Percentiles rank a stretch among this genome's conserved stretches.
phyloP scores from a whole-genome alignment of 2,113 vertebrate genomes.

The Collichthys lucidus region DNA sequence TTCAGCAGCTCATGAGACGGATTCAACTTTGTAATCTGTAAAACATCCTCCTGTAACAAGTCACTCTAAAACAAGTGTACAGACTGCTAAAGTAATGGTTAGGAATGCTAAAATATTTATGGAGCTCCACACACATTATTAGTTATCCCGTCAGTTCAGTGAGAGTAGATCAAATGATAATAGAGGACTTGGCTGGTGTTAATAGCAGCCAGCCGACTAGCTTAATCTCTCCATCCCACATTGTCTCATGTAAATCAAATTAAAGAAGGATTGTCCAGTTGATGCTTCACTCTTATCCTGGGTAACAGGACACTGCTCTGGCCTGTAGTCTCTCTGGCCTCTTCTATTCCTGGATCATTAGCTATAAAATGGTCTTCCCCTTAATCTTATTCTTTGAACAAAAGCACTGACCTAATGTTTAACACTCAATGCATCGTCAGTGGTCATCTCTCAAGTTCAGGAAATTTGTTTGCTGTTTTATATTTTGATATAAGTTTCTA shows the following conservation, averaged over 20 bases:
- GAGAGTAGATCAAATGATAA: slow-evolving; percentile 52
- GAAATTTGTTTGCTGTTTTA: neutral
- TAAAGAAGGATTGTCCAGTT: slow-evolving; percentile 63
- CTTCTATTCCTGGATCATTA: slow-evolving; percentile 66
- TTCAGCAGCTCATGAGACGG: neutral
- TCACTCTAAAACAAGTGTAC: neutral
- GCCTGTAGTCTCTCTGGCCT: slow-evolving; percentile 16
- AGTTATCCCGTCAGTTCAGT: slow-evolving; percentile 2
- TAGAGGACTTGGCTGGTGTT: slow-evolving; percentile 58
- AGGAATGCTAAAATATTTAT: slow-evolving; percentile 12
- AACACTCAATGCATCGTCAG: neutral
- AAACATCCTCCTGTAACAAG: neutral
- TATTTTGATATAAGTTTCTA: neutral
- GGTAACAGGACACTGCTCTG: slow-evolving; percentile 56
- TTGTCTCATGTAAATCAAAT: slow-evolving; percentile 68
- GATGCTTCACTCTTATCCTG: slow-evolving; percentile 50
- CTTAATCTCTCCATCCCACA: slow-evolving; percentile 64
- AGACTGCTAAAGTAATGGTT: neutral
- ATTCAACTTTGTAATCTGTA: neutral
- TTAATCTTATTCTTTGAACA: slow-evolving; percentile 37
- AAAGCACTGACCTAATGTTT: slow-evolving; percentile 7
- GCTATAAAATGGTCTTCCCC: slow-evolving; percentile 43
- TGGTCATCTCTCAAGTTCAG: neutral
- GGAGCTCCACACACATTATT: neutral
- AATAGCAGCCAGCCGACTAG: slow-evolving; percentile 50